Evolutionary conservation across 2,797 vertebrate species (phyloP), one percentile per base, ranked within the genome.

Genomic region (Thunnus albacares): DNA sequence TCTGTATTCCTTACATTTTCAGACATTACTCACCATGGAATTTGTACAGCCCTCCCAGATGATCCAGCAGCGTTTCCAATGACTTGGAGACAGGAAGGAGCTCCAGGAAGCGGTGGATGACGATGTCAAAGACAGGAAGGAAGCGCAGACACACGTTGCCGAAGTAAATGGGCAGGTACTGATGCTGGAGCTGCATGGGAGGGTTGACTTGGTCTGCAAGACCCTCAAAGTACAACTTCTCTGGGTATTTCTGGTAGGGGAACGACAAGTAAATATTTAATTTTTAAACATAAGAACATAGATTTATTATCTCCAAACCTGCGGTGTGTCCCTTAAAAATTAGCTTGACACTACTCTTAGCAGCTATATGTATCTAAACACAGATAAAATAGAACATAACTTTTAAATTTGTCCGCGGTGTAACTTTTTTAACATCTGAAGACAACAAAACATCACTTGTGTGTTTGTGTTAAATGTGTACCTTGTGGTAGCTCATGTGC

Each of bases 401-500:
- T 41, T 41, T 41, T 22, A 38, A 52, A 57, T 15, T 6, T 59
- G 15, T 28, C 24, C 1, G 12, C 0, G 3, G 3, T 49, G 11
- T 28, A 41, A 22, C 18, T 4, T 14, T 28, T 12, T 24, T 43
- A 43, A 43, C 41, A 3, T 43, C 41, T 43, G 13, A 43, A 43
- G 3, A 43, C 41, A 43, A 43, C 38, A 41, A 41, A 13, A 41
- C 38, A 41, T 11, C 38, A 41, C 10, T 17, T 47, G 45, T 47
- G 24, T 28, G 24, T 56, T 28, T n/a, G 6, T 53, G 18, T 28
- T 26, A 1, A 2, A 12, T 3, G 20, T 95, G n/a, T 95, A 99
- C 98, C 97, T 99, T 99, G 93, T 99, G 98, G 87, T 99, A 99
- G 91, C 87, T 97, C 98, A 99, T 99, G 92, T 99, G 98, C 68